These are phyloP conservation scores for Eretmochelys imbricata DNA, from an alignment of 2,113 vertebrate genomes.

Conservation along the genomic window DNA sequence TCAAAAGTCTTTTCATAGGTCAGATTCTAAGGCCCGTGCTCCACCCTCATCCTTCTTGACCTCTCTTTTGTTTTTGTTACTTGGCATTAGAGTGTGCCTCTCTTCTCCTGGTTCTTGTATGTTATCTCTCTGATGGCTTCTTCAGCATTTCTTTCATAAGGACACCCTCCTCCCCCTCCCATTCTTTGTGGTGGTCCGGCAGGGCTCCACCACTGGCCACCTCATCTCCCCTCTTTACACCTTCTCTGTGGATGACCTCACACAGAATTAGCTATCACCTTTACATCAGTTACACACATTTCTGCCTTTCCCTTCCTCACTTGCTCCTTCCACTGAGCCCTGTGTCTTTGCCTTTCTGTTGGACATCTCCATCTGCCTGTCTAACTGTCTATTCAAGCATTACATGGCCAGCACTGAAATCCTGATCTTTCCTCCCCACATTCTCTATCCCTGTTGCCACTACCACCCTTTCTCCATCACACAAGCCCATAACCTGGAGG, in stretches of 20 bases:
- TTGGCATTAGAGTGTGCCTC: neutral
- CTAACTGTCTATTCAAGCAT: neutral
- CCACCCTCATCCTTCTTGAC: neutral
- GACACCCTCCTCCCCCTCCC: neutral
- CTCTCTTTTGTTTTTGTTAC: neutral
- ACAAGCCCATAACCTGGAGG: neutral
- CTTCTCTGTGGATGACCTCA: neutral
- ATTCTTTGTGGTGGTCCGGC: neutral
- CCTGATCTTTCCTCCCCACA: neutral
- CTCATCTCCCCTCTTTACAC: neutral
- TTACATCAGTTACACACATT: fast-evolving
- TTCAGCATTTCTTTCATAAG: neutral
- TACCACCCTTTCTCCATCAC: neutral
- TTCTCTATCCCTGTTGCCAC: neutral
- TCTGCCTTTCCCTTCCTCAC: fast-evolving
- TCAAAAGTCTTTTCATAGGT: neutral
- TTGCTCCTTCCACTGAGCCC: fast-evolving
- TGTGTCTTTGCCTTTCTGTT: fast-evolving
- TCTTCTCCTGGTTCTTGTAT: neutral
- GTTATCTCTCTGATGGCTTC: neutral
- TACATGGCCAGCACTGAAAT: neutral
- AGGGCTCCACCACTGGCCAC: neutral
- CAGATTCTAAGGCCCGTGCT: neutral
- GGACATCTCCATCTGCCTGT: fast-evolving
- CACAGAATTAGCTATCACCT: fast-evolving